phyloP scores from a whole-genome alignment of 1,140 invertebrate species.

The Zophobas atratus region DNA sequence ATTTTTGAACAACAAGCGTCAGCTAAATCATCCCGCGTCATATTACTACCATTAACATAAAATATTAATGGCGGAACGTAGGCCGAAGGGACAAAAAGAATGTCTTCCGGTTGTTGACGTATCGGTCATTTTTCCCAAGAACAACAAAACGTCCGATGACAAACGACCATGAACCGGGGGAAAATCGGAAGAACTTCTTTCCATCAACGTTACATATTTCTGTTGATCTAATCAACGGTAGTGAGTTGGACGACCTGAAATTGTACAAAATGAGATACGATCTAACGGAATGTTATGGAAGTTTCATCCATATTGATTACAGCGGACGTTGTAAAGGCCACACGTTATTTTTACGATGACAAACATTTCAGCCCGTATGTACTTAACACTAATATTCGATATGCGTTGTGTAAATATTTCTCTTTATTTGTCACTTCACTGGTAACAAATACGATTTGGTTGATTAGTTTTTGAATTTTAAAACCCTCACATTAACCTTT shows the following conservation, averaged over 20 bases:
- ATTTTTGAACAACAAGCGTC: neutral
- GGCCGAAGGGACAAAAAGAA: conserved; percentile 8
- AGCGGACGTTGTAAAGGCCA: conserved; percentile 4
- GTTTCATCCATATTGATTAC: conserved; percentile 36
- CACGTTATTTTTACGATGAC: conserved; percentile 33
- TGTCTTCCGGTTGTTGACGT: conserved; percentile 22
- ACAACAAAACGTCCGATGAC: conserved; percentile 26
- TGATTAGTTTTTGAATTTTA: conserved; percentile 21
- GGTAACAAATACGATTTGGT: conserved; percentile 18
- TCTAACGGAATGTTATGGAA: conserved; percentile 15
- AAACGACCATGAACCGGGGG: neutral
- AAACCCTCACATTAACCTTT: neutral
- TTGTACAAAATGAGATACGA: conserved; percentile 12
- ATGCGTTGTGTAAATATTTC: conserved; percentile 28
- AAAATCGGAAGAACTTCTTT: conserved; percentile 5
- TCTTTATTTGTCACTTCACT: conserved; percentile 40
- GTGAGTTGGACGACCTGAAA: conserved; percentile 10
- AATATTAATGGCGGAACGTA: conserved; percentile 13
- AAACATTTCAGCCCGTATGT: conserved; percentile 27
- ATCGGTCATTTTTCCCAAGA: conserved; percentile 11
- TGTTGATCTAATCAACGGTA: conserved; percentile 24
- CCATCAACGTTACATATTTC: conserved; percentile 5
- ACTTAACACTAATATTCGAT: conserved; percentile 22
- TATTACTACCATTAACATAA: conserved; percentile 21
- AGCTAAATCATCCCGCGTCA: conserved; percentile 5